phyloP scores from a whole-genome alignment of 2,888 invertebrate species.

The Phyllotreta cruciferae region DNA sequence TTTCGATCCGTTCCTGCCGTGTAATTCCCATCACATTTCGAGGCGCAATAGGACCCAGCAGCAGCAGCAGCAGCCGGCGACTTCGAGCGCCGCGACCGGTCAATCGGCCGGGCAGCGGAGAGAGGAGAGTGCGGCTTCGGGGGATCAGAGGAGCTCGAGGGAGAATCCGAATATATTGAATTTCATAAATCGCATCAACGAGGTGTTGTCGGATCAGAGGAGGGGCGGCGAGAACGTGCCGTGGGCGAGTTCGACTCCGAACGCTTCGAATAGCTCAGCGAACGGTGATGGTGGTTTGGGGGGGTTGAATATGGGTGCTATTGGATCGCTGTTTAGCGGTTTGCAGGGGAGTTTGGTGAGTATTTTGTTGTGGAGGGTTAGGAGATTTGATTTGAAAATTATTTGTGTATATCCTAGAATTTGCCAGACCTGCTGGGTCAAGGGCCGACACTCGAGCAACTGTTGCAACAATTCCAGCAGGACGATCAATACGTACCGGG shows the following conservation, averaged over 20 bases:
- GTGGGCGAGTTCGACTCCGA: conserved; percentile 8
- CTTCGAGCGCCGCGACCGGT: conserved; percentile 9
- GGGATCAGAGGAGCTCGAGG: conserved; percentile 16
- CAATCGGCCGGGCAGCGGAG: not conserved
- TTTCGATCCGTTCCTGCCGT: conserved; percentile 74
- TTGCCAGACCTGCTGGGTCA: conserved; percentile 43
- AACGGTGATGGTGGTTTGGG: conserved; percentile 17
- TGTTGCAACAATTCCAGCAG: conserved; percentile 55
- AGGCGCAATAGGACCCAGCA: conserved; percentile 40
- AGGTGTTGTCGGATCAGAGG: conserved; percentile 43
- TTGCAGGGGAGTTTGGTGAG: conserved; percentile 40
- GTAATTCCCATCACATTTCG: conserved; percentile 74
- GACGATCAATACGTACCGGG: conserved; percentile 58
- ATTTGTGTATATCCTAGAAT: conserved; percentile 37
- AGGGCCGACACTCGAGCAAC: conserved; percentile 58
- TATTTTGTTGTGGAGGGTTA: not conserved
- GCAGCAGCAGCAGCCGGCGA: conserved; percentile 18
- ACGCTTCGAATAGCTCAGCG: conserved; percentile 1
- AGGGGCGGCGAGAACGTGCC: conserved; percentile 29
- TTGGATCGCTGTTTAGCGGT: conserved; percentile 31
- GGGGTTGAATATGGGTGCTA: conserved; percentile 24
- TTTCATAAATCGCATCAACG: conserved; percentile 48
- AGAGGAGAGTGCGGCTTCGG: conserved; percentile 16
- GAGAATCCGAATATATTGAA: conserved; percentile 41
- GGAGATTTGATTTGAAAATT: not conserved